Evolutionary conservation across 2,113 vertebrate species (phyloP).

Genomic region (Brachyistius frenatus): DNA sequence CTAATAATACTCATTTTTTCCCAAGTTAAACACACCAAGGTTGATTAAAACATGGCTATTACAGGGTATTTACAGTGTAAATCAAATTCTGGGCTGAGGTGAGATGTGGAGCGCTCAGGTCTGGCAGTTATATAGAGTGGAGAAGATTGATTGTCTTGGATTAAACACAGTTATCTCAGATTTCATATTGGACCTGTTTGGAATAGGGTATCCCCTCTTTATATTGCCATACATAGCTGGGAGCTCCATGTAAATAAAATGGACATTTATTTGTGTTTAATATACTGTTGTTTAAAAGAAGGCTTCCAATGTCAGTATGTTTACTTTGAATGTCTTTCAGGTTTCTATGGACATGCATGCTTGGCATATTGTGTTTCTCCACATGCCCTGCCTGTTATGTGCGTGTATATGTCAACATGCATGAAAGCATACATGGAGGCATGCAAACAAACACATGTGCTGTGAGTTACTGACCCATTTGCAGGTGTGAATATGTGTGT

Average conservation of each 20-base stretch:
- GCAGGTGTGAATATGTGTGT: constrained; percentile 69
- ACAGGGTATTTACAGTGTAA: constrained; percentile 66
- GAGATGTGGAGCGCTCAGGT: constrained; percentile 42
- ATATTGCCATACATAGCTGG: constrained; percentile 18
- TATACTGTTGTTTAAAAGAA: background rate
- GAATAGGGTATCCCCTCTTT: constrained; percentile 9
- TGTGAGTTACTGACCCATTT: constrained; percentile 51
- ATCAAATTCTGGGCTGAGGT: constrained; percentile 49
- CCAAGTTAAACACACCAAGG: constrained; percentile 59
- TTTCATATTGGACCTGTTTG: constrained; percentile 43
- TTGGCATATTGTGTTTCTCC: constrained; percentile 48
- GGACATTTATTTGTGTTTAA: constrained; percentile 15
- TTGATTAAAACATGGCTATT: constrained; percentile 72
- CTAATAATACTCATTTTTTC: constrained; percentile 35
- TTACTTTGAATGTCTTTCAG: constrained; percentile 25
- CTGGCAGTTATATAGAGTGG: constrained; percentile 61
- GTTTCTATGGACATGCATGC: constrained; percentile 47
- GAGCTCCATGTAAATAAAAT: constrained; percentile 23
- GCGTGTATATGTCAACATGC: constrained; percentile 56
- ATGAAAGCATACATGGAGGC: constrained; percentile 61
- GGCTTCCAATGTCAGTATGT: constrained; percentile 3
- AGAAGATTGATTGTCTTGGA: constrained; percentile 65
- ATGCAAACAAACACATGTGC: constrained; percentile 54
- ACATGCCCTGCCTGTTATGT: constrained; percentile 45
- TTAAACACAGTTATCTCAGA: constrained; percentile 46